Evolutionary conservation across 2,888 invertebrate species (phyloP), one percentile per base, ranked within the genome.

Genomic region (Erebia aethiops): DNA sequence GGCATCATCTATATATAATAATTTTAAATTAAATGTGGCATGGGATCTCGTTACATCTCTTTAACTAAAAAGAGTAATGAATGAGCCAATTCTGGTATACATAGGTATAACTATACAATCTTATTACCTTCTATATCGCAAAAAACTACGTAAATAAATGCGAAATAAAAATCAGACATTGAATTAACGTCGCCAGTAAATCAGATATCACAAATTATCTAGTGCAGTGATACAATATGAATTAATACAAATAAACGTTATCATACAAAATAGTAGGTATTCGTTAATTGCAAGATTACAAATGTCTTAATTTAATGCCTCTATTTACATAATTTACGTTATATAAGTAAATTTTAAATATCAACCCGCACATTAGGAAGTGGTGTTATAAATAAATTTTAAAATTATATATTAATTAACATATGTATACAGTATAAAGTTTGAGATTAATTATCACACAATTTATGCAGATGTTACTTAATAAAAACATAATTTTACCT

Each of bases 311-410:
- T 62, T 63, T 9, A 56, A n/a, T 62, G 16, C 60, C 16, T 11
- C 14, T 58, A 43, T 60, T 60, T 60, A 14, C 49, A 51, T 51
- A 64, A 64, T 14, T 65, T 11, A 56, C 13, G 56, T 56, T 56
- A 56, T 21, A 56, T 56, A 58, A n/a, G 8, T n/a, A 56, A 35
- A 43, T 43, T 61, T 43, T 18, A 61, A 61, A 61, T 61, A 61
- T 61, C 61, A 61, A 61, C 61, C 43, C 43, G 10, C 61, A 43
- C 16, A 61, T 61, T 46, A 61, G 61, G 61, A 61, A 61, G 61
- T 61, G 46, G 46, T 61, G 18, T 46, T 61, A 61, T 61, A 18
- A 61, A 43, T 16, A 43, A 61, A 61, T 61, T 61, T 43, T 13
- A 46, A 61, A 54, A 16, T 18, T 54, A 54, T 54, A 54, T 54